Percentiles rank a stretch among this genome's conserved stretches.
These are phyloP conservation scores for Hepsetus odoe DNA, from an alignment of 2,113 vertebrate genomes.

Conservation along the genomic window DNA sequence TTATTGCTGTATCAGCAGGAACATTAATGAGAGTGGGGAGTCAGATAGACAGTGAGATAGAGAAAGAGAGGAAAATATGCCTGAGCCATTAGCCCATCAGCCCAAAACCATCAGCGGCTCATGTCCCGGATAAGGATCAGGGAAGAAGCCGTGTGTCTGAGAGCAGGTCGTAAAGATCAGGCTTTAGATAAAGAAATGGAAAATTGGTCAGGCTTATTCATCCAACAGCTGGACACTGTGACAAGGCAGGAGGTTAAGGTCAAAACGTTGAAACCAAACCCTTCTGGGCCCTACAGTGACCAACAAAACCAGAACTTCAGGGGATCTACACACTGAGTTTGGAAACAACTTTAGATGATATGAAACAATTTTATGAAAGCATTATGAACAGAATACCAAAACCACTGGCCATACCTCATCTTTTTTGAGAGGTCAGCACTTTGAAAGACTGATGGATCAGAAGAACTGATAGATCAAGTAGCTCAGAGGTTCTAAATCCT, in stretches of 20 bases:
- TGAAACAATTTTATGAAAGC: too few relatives aligned
- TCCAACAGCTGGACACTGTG: background rate
- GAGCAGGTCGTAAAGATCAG: background rate
- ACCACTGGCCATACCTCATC: too few relatives aligned
- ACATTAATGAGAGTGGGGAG: background rate
- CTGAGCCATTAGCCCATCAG: background rate
- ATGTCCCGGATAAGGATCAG: background rate
- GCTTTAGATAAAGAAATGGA: background rate
- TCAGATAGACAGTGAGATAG: background rate
- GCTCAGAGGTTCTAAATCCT: too few relatives aligned
- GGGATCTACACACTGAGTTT: too few relatives aligned
- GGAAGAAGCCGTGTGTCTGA: background rate
- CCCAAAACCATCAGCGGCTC: background rate
- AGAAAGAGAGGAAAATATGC: background rate
- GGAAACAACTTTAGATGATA: too few relatives aligned
- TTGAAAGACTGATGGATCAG: too few relatives aligned
- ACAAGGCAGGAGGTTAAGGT: too few relatives aligned
- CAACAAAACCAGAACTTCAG: too few relatives aligned
- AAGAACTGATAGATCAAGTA: too few relatives aligned
- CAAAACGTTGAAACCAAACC: background rate
- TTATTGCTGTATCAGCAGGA: background rate
- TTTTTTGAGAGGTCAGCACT: too few relatives aligned
- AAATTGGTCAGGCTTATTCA: background rate
- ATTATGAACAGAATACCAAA: too few relatives aligned
- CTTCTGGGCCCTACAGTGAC: too few relatives aligned